Evolutionary conservation across 2,113 vertebrate genomes (phyloP).

Genomic region (Desmodus rotundus): DNA sequence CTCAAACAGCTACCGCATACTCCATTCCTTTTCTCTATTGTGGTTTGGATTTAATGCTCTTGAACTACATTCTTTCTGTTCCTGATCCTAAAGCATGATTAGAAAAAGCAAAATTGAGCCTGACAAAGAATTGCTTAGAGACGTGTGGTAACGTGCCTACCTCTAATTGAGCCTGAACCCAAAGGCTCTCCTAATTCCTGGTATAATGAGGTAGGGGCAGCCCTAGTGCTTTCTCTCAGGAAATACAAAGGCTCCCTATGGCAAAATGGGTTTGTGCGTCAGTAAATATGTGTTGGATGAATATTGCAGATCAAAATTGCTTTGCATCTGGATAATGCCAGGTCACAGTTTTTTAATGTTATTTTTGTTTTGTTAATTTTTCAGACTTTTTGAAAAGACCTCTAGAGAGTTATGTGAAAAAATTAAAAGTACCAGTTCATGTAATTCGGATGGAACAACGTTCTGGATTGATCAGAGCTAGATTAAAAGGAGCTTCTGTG

Average conservation of each 20-base stretch:
- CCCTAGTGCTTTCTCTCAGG: not conserved
- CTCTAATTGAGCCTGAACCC: not conserved
- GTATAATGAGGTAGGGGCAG: not conserved
- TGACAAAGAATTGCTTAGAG: not conserved
- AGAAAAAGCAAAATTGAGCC: not conserved
- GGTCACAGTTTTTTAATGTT: not conserved
- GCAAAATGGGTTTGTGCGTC: not conserved
- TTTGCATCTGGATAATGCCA: not conserved
- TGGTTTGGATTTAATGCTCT: constrained; percentile 8
- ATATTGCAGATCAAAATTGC: not conserved
- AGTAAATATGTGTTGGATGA: not conserved
- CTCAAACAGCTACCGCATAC: not conserved
- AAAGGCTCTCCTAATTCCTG: not conserved
- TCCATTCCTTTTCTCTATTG: not conserved
- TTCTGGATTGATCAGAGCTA: constrained; percentile 96
- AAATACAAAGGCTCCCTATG: not conserved
- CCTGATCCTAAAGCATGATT: not conserved
- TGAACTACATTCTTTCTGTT: not conserved
- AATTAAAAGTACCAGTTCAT: constrained; percentile 91
- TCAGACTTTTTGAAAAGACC: constrained; percentile 96
- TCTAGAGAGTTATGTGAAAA: constrained; percentile 94
- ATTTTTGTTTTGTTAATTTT: constrained; percentile 53
- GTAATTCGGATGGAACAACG: constrained; percentile 98
- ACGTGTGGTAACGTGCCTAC: not conserved
- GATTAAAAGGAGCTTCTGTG: constrained; percentile 94